Evolutionary conservation across 2,888 invertebrate species (phyloP), one percentile per base, ranked within the genome.

Genomic region (Lasioglossum leucozonium): DNA sequence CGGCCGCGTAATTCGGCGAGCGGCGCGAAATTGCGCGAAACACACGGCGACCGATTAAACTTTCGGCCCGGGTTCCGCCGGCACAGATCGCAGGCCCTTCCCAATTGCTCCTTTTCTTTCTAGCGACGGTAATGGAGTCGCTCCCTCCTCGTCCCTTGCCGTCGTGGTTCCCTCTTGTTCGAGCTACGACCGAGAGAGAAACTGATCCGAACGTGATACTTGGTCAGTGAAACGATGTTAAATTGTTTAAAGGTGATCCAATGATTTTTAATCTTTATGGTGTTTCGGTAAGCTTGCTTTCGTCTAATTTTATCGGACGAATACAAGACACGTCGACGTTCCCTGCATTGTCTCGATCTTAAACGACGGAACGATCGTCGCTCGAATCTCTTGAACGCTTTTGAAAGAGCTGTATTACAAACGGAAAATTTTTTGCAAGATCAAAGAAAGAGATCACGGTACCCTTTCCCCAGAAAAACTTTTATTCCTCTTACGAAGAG

Each of bases 1-100:
- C 47, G 47, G 65, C 67, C 76, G 76, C 76, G 65, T 47, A 67
- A 62, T 62, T 30, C 62, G 76, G 62, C 65, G 75, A 76, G 76
- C 44, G 26, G 62, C 75, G 44, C 58, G 74, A 74, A 74, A 74
- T 74, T 74, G 74, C 76, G 62, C 34, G 44, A 47, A 76, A 65
- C 76, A 47, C 44, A 65, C 62, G 62, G 42, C 65, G 65, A 76
- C 76, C 65, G 76, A 65, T 76, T 76, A 76, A 76, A 76, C 65
- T 76, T 76, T 76, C 65, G 42, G 34, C 65, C 30, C 62, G 18
- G 30, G 62, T 62, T 62, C 62, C 30, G 30, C 62, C 62, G 30
- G 18, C 62, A 62, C 30, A 71, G 42, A 42, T 71, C 42, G 71
- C 40, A 40, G 26, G 16, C 71, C 71, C 42, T 42, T 69, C 69